Conservation (phyloP, 2,113 vertebrate genomes). For the Rhinoderma darwinii region DNA sequence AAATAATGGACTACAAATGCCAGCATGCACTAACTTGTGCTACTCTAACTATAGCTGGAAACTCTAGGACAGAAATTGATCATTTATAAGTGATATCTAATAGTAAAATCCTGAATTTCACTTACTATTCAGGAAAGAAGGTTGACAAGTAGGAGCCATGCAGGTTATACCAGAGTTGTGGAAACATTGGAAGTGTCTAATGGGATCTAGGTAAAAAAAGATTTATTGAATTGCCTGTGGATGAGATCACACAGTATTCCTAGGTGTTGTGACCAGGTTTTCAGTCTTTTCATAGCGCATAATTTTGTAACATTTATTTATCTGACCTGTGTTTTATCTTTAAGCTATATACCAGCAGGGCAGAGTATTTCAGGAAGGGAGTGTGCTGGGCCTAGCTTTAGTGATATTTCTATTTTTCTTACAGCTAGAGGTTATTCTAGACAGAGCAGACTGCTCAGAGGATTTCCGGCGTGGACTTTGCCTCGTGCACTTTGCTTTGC, state of each 20-base stretch:
- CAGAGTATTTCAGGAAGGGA: neutral
- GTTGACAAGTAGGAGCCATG: too few relatives aligned
- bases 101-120: neutral
- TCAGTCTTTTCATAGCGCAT: too few relatives aligned
- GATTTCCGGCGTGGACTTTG: neutral
- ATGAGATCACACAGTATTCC: too few relatives aligned
- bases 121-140: too few relatives aligned
- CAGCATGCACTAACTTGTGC: neutral
- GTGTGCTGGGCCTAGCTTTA: neutral
- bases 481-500: neutral
- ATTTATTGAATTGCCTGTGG: too few relatives aligned
- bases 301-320: too few relatives aligned
- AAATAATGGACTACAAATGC: neutral
- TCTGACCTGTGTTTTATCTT: too few relatives aligned
- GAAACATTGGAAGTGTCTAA: too few relatives aligned
- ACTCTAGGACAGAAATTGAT: neutral
- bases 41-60: neutral
- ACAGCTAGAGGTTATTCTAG: neutral
- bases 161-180: too few relatives aligned
- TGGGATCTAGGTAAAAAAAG: too few relatives aligned
- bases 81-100: neutral
- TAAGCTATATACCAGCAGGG: neutral
- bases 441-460: neutral
- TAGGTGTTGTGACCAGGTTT: too few relatives aligned
- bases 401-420: neutral